Percentiles rank a stretch among this genome's conserved stretches.
Evolutionary conservation across 2,888 invertebrate genomes (phyloP).

Genomic region (Oscheius sp.): DNA sequence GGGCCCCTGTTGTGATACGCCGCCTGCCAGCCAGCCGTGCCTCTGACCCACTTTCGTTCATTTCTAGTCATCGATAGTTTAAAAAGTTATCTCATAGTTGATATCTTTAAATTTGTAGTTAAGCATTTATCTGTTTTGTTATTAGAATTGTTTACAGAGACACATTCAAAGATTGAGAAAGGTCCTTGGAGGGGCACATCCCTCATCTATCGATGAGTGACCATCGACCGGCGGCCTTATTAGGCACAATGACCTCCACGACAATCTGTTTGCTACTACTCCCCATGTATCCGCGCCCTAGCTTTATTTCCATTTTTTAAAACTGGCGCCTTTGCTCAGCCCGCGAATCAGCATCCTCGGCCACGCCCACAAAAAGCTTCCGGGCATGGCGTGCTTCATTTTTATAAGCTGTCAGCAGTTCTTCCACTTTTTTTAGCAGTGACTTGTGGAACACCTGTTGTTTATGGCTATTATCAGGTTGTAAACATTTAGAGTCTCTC

Average conservation of each 20-base stretch:
- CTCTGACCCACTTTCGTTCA: slow-evolving; percentile 32
- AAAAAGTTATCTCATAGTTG: background rate
- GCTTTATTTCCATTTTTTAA: slow-evolving; percentile 25
- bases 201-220: slow-evolving; percentile 5
- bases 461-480: too few relatives aligned
- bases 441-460: too few relatives aligned
- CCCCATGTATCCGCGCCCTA: slow-evolving; percentile 29
- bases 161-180: background rate
- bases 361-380: slow-evolving; percentile 29
- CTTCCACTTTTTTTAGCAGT: too few relatives aligned
- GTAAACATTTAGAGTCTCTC: too few relatives aligned
- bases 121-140: too few relatives aligned
- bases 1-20: slow-evolving; percentile 29
- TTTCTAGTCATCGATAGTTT: slow-evolving; percentile 10
- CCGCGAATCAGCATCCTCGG: slow-evolving; percentile 20
- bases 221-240: slow-evolving; percentile 28
- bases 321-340: slow-evolving; percentile 30
- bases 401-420: too few relatives aligned
- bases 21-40: slow-evolving; percentile 36
- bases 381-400: background rate
- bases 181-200: slow-evolving; percentile 3
- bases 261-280: slow-evolving; percentile 1
- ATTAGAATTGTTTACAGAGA: too few relatives aligned
- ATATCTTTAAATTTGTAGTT: too few relatives aligned
- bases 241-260: slow-evolving; percentile 24